A percentile compares a stretch with the other conserved stretches of the same genome.
Evolutionary conservation across 2,797 vertebrate genomes (phyloP).

Genomic region (Siniperca obscura): DNA sequence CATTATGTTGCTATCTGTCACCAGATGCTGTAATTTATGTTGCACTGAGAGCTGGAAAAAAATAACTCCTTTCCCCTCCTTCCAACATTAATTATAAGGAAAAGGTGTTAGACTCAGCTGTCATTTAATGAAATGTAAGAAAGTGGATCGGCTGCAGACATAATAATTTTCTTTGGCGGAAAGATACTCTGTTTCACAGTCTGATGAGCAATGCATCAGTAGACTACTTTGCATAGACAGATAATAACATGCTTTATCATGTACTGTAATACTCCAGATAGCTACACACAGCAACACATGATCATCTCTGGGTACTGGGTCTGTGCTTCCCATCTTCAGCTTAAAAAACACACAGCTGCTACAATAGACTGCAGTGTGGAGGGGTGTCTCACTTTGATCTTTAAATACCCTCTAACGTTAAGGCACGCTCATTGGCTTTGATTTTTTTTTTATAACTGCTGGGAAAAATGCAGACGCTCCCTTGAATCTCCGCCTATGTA

Average conservation of each 20-base stretch:
- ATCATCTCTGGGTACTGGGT: slow-evolving; percentile 54
- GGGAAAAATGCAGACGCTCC: slow-evolving; percentile 82
- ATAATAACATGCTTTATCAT: slow-evolving; percentile 67
- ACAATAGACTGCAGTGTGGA: slow-evolving; percentile 79
- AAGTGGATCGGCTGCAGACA: slow-evolving; percentile 60
- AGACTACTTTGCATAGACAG: slow-evolving; percentile 58
- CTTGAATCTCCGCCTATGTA: slow-evolving; percentile 72
- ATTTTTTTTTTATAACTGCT: slow-evolving; percentile 68
- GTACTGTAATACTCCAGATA: slow-evolving; percentile 58
- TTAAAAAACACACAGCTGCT: slow-evolving; percentile 67
- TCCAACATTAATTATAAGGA: slow-evolving; percentile 49
- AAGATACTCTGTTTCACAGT: slow-evolving; percentile 56
- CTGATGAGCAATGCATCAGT: slow-evolving; percentile 56
- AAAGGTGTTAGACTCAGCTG: slow-evolving; percentile 57
- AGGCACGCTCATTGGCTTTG: slow-evolving; percentile 82
- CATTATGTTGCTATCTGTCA: slow-evolving; percentile 57
- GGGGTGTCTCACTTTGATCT: slow-evolving; percentile 83
- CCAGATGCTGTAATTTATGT: slow-evolving; percentile 59
- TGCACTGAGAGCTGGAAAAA: slow-evolving; percentile 26
- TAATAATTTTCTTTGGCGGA: slow-evolving; percentile 53
- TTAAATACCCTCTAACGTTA: slow-evolving; percentile 88
- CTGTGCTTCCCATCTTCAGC: slow-evolving; percentile 58
- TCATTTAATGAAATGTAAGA: slow-evolving; percentile 59
- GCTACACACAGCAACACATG: slow-evolving; percentile 60
- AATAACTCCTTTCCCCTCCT: slow-evolving; percentile 20